Evolutionary conservation across 2,888 invertebrate genomes (phyloP).

Genomic region (Drosophila melanosoma): DNA sequence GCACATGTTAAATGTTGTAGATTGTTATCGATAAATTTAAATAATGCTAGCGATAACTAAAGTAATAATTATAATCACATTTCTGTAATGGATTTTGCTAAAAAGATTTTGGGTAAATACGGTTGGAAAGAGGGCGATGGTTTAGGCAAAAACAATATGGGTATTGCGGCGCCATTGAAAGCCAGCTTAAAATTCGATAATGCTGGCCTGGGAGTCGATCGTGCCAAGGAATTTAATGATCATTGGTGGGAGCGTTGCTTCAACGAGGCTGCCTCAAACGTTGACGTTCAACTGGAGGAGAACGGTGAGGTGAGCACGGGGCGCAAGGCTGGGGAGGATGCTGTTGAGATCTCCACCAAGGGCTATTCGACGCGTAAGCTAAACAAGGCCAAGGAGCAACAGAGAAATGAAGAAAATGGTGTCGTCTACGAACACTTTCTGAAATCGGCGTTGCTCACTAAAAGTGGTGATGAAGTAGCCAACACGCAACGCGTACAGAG

Average conservation of each 20-base stretch:
- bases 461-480: constrained; percentile 70
- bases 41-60: constrained; percentile 14
- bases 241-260: constrained; percentile 95
- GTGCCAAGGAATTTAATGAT: constrained; percentile 90
- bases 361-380: constrained; percentile 73
- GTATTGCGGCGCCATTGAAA: constrained; percentile 91
- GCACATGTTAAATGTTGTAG: neutral
- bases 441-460: constrained; percentile 76
- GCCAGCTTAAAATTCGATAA: constrained; percentile 92
- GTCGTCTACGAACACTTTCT: constrained; percentile 79
- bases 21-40: constrained; percentile 32
- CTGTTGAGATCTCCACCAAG: constrained; percentile 82
- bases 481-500: constrained; percentile 65
- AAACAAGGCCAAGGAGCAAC: constrained; percentile 57
- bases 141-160: constrained; percentile 92
- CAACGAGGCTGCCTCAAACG: constrained; percentile 90
- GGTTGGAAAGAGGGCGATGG: constrained; percentile 87
- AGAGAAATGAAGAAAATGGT: constrained; percentile 25
- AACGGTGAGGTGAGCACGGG: constrained; percentile 71
- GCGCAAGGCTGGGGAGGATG: constrained; percentile 72
- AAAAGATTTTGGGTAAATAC: constrained; percentile 82
- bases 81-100: constrained; percentile 81
- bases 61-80: constrained; percentile 24
- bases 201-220: constrained; percentile 91
- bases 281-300: constrained; percentile 85